phyloP scores from a whole-genome alignment of 2,113 vertebrate genomes.

The Sciurus niger region DNA sequence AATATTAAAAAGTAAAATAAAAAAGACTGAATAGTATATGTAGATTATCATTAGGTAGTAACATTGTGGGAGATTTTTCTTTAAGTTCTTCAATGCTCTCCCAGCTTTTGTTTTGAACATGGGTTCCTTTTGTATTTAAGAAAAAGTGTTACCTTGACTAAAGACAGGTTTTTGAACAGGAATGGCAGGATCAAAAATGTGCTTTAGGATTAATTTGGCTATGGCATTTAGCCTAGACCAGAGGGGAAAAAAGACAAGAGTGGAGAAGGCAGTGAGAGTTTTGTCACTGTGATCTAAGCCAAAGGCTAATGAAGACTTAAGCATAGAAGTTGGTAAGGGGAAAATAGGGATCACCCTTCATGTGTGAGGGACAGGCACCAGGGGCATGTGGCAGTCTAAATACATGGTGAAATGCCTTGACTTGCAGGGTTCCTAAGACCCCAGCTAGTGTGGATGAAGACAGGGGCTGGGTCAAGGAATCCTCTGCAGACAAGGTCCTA shows the following conservation, averaged over 20 bases:
- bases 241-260: background rate
- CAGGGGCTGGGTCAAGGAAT: background rate
- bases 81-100: background rate
- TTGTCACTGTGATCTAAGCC: background rate
- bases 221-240: background rate
- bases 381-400: background rate
- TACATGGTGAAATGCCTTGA: background rate
- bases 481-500: background rate
- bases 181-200: constrained; percentile 33
- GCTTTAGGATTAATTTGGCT: constrained; percentile 18
- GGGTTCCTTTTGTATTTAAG: constrained; percentile 9
- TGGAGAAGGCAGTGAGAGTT: background rate
- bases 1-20: constrained; percentile 2
- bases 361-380: background rate
- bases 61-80: constrained; percentile 22
- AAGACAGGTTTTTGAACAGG: constrained; percentile 46
- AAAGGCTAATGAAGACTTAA: constrained; percentile 14
- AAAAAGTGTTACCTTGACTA: constrained; percentile 34
- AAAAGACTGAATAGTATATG: background rate
- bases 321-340: background rate
- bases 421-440: background rate
- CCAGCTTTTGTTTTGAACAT: background rate
- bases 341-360: background rate
- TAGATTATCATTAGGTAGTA: background rate
- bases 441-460: background rate